phyloP scores from a whole-genome alignment of 1,140 invertebrate species.

The Eueides isabella region DNA sequence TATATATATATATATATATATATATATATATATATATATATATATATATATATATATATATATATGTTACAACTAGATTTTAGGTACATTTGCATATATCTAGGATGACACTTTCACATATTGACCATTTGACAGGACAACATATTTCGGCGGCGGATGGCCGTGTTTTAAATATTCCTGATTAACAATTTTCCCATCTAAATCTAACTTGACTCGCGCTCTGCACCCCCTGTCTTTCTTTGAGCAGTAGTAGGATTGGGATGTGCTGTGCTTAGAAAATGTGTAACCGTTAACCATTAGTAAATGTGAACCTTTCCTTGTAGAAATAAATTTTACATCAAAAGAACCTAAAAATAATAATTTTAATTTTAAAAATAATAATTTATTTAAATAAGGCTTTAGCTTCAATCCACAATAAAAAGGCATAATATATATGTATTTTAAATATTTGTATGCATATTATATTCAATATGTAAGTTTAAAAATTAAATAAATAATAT shows the following conservation, averaged over 20 bases:
- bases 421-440: too few relatives aligned
- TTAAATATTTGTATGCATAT: too few relatives aligned
- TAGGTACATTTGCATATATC: neutral
- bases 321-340: conserved; percentile 13
- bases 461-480: too few relatives aligned
- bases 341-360: neutral
- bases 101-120: conserved; percentile 42
- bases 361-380: too few relatives aligned
- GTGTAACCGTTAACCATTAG: conserved; percentile 52
- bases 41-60: too few relatives aligned
- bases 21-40: too few relatives aligned
- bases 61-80: neutral
- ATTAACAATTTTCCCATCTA: conserved; percentile 16
- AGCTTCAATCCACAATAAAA: too few relatives aligned
- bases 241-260: conserved; percentile 46
- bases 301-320: conserved; percentile 33
- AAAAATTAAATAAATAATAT: too few relatives aligned
- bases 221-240: conserved; percentile 44
- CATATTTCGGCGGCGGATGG: conserved; percentile 41
- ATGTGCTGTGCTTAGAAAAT: conserved; percentile 41
- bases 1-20: too few relatives aligned
- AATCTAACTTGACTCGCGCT: conserved; percentile 40
- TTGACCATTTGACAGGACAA: conserved; percentile 19
- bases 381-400: too few relatives aligned
- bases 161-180: conserved; percentile 24